Conservation (phyloP, 2,888 invertebrate genomes). For the Helobdella robusta region DNA sequence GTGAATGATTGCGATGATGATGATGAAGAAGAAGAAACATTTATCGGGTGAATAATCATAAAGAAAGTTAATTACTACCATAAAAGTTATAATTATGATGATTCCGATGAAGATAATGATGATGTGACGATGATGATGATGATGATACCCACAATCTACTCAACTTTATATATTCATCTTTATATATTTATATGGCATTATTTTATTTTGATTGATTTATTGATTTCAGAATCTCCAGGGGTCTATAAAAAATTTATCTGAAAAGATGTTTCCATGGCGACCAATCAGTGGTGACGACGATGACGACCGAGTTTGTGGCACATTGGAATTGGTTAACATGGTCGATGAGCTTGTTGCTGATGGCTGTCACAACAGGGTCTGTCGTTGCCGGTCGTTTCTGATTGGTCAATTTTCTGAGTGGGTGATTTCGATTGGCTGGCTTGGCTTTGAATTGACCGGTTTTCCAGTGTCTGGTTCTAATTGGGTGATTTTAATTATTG, state of each 20-base stretch:
- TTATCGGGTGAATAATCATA: background rate
- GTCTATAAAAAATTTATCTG: constrained; percentile 40
- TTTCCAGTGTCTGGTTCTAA: background rate
- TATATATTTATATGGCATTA: background rate
- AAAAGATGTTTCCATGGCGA: constrained; percentile 40
- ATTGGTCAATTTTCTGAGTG: background rate
- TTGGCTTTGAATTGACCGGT: background rate
- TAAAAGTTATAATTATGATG: background rate
- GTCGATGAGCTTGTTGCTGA: constrained; percentile 16
- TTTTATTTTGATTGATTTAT: background rate
- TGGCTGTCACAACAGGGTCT: background rate
- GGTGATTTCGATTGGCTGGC: background rate
- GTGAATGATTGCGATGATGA: background rate
- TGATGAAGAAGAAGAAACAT: background rate
- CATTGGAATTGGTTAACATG: constrained; percentile 25
- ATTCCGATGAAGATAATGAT: background rate
- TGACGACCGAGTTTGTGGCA: constrained; percentile 33
- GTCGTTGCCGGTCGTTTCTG: background rate
- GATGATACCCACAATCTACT: background rate
- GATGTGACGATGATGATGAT: background rate
- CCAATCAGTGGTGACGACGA: constrained; percentile 21
- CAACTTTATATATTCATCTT: background rate
- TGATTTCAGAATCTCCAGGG: constrained; percentile 39
- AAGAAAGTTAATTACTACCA: background rate
- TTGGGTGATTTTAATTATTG: no score